Evolutionary conservation across 2,113 vertebrate species (phyloP).

Genomic region (Cyprinodon tularosa): DNA sequence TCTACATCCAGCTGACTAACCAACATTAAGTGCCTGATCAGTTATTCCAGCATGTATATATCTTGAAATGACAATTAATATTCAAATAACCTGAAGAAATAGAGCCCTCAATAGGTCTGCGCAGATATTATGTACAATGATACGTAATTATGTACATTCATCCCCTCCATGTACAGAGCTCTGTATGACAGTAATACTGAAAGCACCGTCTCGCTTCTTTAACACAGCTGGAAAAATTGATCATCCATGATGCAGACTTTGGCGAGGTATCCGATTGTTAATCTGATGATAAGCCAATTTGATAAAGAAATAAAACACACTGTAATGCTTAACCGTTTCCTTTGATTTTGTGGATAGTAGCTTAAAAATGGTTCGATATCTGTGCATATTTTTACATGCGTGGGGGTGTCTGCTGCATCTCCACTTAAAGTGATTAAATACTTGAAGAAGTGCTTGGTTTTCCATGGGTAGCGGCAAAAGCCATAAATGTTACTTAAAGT

Average conservation of each 20-base stretch:
- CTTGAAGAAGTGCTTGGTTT: slow-evolving; percentile 65
- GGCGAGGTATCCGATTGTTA: slow-evolving; percentile 40
- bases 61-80: slow-evolving; percentile 14
- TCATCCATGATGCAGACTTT: slow-evolving; percentile 42
- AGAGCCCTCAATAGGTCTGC: slow-evolving; percentile 5
- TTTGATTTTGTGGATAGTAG: background rate
- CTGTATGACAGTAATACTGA: slow-evolving; percentile 52
- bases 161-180: slow-evolving; percentile 18
- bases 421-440: slow-evolving; percentile 30
- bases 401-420: slow-evolving; percentile 18
- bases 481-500: slow-evolving; percentile 44
- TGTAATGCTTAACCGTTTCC: background rate
- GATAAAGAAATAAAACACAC: background rate
- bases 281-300: slow-evolving; percentile 22
- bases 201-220: background rate
- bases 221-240: slow-evolving; percentile 1
- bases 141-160: slow-evolving; percentile 43
- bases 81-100: slow-evolving; percentile 13
- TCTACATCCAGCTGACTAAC: background rate
- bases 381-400: slow-evolving; percentile 4
- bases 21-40: slow-evolving; percentile 14
- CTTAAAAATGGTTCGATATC: background rate
- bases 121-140: slow-evolving; percentile 37
- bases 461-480: slow-evolving; percentile 23
- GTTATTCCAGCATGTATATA: slow-evolving; percentile 18